Conservation (phyloP, 2,797 vertebrate genomes). For the Hydrophis major region DNA sequence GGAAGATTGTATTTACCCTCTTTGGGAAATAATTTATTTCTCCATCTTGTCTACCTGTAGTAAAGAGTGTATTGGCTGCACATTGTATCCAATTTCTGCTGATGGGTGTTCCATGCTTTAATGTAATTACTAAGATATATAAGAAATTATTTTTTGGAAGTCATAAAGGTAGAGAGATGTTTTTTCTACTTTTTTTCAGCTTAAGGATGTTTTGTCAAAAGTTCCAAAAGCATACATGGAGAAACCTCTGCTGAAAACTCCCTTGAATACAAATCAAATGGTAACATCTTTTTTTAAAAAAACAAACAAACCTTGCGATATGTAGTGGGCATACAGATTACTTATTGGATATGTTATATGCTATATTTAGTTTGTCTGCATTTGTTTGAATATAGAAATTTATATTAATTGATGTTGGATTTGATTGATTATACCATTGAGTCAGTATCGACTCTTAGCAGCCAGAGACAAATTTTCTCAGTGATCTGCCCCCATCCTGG, state of each 20-base stretch:
- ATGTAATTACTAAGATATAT: not conserved
- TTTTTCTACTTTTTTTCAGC: constrained; percentile 67
- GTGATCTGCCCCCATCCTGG: not conserved
- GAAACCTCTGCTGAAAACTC: constrained; percentile 78
- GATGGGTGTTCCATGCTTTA: not conserved
- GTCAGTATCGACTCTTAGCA: not conserved
- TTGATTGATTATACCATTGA: not conserved
- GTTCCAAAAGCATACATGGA: constrained; percentile 77
- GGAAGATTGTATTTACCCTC: not conserved
- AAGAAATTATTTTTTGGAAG: not conserved
- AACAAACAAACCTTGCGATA: not conserved
- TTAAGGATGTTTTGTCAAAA: constrained; percentile 77
- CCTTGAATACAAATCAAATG: constrained; percentile 82
- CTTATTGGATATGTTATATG: not conserved
- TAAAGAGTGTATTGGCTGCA: not conserved
- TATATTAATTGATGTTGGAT: not conserved
- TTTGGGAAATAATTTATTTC: not conserved
- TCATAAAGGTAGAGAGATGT: constrained; percentile 5
- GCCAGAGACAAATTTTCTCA: not conserved
- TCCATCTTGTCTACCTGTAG: not conserved
- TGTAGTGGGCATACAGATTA: constrained; percentile 26
- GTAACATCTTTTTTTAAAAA: constrained; percentile 67
- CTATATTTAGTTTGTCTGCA: constrained; percentile 22
- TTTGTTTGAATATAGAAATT: not conserved
- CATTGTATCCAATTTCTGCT: not conserved